phyloP scores from a whole-genome alignment of 2,113 vertebrate species.

The Centropus bengalensis region DNA sequence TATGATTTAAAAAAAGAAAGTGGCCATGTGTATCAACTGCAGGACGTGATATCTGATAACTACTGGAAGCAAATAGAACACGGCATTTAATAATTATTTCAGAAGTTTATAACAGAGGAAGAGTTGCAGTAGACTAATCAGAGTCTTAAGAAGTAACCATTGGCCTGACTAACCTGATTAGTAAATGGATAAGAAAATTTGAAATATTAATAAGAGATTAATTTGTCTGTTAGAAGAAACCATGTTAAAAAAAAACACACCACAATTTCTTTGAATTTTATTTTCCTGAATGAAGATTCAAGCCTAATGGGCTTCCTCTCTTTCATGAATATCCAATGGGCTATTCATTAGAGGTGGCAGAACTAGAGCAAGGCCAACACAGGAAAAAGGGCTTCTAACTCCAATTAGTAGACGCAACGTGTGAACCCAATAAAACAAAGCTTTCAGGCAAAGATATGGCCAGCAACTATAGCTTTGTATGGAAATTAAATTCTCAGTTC shows the following conservation, averaged over 20 bases:
- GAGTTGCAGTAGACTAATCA: neutral
- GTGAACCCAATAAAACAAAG: neutral
- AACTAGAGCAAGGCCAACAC: neutral
- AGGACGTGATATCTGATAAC: neutral
- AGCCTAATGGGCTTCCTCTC: neutral
- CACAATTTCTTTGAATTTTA: neutral
- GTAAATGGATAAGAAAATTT: neutral
- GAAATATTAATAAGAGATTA: neutral
- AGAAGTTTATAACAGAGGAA: slow-evolving; percentile 18
- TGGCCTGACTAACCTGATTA: neutral
- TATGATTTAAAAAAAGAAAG: neutral
- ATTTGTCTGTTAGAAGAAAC: neutral
- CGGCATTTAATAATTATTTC: slow-evolving; percentile 3
- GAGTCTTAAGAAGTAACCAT: neutral
- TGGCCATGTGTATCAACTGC: neutral
- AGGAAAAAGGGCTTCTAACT: neutral
- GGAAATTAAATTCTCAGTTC: neutral
- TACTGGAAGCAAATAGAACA: neutral
- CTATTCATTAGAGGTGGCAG: neutral
- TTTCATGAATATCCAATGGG: neutral
- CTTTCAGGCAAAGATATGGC: neutral
- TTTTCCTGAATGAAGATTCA: neutral
- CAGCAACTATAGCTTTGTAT: neutral
- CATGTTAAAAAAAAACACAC: neutral
- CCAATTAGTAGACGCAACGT: neutral